Base-by-base conservation (phyloP, 35 echinoderm and acorn worm species). In the Hemicentrotus pulcherrimus region DNA sequence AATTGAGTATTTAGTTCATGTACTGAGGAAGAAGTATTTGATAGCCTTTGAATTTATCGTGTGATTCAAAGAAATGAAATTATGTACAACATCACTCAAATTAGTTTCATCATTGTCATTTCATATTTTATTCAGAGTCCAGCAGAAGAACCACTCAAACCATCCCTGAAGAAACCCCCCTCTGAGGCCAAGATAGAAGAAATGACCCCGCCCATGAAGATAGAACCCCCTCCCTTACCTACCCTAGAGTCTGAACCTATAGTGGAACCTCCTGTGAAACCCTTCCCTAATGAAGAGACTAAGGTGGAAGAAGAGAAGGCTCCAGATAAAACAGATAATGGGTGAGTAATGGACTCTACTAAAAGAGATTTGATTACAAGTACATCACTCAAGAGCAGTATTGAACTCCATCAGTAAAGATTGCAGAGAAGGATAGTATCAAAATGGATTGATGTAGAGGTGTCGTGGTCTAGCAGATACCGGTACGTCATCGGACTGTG, bases 261-360 rank as follows among this genome's bases (percentile, higher is more conserved):
- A 6, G 31, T 45, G 14, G 88, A 90, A 30, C 88, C 88, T 0
- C 19, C 32, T 18, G 30, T 31, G 31, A 48, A 96, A 47, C 9
- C 46, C 9, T 11, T 9, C 7, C 47, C 91, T 46, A 5, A 94
- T 22, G 14, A 61, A 85, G 48, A 94, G 31, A 32, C 32, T 22
- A 96, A 94, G 92, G 91, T 50, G 46, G 95, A 86, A 46, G 94
- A 60, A 90, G 88, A 90, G n/a, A 33, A 33, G 46, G 6, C 11
- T 13, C 88, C 88, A 4, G 88, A 90, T 10, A 24, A 90, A 90
- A 90, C 32, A 90, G 88, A 90, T 47, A 1, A 22, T 90, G 88
- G 88, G 88, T 90, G 14, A 90, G 88, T 86, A 55, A 55, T 55
- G 50, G 50, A 55, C 15, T 10, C 50, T 55, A 55, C 11, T 14